Conservation (phyloP, 2,113 vertebrate species). For the Myiozetetes cayanensis region DNA sequence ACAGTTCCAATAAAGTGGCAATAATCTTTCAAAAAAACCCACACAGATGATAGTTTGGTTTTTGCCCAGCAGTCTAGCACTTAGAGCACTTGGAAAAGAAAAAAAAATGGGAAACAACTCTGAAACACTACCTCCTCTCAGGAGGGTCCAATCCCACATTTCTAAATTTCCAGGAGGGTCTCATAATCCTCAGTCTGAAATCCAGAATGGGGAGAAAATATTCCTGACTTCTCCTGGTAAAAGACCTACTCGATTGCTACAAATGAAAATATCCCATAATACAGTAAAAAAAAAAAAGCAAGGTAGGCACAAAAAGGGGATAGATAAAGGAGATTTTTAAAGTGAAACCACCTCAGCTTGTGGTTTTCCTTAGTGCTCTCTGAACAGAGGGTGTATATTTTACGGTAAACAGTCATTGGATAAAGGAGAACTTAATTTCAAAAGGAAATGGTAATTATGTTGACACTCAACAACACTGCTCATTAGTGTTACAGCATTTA, state of each 20-base stretch:
- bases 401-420: neutral
- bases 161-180: neutral
- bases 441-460: neutral
- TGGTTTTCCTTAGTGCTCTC: neutral
- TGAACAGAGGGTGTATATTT: neutral
- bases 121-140: neutral
- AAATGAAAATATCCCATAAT: neutral
- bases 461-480: neutral
- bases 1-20: neutral
- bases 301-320: neutral
- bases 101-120: neutral
- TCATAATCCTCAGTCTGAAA: neutral
- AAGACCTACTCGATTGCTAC: neutral
- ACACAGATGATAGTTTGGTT: neutral
- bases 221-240: neutral
- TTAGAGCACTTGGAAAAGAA: neutral
- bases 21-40: neutral
- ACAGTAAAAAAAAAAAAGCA: neutral
- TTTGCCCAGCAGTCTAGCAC: neutral
- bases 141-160: neutral
- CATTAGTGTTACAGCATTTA: neutral
- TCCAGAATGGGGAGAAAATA: neutral
- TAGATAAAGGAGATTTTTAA: neutral
- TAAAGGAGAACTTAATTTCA: neutral
- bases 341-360: neutral